Conservation (phyloP, 2,888 invertebrate species). For the Balanococcus diminutus region DNA sequence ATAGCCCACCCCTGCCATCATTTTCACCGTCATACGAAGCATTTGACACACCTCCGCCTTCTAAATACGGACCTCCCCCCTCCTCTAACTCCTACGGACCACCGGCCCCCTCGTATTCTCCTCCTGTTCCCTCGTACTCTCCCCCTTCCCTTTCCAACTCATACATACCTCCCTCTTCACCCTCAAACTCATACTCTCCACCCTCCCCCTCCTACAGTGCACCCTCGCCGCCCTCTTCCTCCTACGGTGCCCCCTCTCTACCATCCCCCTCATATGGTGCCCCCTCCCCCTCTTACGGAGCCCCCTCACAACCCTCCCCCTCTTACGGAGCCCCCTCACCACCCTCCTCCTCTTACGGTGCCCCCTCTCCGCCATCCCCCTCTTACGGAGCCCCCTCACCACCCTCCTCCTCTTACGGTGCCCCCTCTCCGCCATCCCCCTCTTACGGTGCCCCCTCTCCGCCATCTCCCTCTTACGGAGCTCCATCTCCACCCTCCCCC, state of each 20-base stretch:
- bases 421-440: background rate
- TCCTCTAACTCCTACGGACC: constrained; percentile 58
- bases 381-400: constrained; percentile 57
- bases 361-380: background rate
- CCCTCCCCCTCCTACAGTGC: no score
- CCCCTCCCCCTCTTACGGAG: constrained; percentile 34
- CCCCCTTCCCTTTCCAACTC: constrained; percentile 57
- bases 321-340: constrained; percentile 55
- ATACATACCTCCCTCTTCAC: constrained; percentile 52
- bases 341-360: constrained; percentile 52
- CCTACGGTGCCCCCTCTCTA: constrained; percentile 50
- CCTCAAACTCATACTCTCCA: constrained; percentile 51
- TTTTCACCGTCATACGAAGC: constrained; percentile 17
- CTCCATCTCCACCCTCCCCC: constrained; percentile 42
- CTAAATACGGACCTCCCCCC: constrained; percentile 54
- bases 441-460: constrained; percentile 49
- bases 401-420: constrained; percentile 52
- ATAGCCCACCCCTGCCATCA: constrained; percentile 58
- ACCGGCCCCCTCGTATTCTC: constrained; percentile 56
- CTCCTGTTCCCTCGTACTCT: constrained; percentile 59
- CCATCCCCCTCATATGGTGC: constrained; percentile 52
- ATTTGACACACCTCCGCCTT: constrained; percentile 17
- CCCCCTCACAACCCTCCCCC: constrained; percentile 49
- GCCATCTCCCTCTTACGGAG: constrained; percentile 48
- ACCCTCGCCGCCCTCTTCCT: constrained; percentile 52